phyloP scores from a whole-genome alignment of 2,113 vertebrate species.

The Eupsittula cactorum region DNA sequence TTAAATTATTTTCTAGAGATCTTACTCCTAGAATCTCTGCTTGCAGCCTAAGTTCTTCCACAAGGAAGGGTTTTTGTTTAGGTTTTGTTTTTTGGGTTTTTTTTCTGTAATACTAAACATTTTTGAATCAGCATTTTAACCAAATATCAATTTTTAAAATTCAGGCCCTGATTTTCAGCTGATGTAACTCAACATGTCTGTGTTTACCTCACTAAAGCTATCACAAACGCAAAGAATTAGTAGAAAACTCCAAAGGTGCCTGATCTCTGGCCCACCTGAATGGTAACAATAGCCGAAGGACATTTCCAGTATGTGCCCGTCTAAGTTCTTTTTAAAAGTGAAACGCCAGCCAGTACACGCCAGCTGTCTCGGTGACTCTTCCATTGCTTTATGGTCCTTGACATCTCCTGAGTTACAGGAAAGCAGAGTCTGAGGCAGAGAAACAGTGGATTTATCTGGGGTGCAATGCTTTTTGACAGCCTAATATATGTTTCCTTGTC shows the following conservation, averaged over 20 bases:
- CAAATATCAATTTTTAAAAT: background rate
- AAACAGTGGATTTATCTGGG: background rate
- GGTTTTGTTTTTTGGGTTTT: no score
- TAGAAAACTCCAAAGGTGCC: background rate
- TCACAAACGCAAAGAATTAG: background rate
- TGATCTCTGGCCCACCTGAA: background rate
- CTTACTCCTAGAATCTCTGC: background rate
- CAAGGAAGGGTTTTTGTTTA: background rate
- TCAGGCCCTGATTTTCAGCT: background rate
- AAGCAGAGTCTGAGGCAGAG: background rate
- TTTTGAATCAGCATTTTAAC: background rate
- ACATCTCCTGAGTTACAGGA: background rate
- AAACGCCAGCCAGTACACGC: rapidly evolving
- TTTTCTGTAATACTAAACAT: background rate
- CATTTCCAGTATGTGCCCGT: background rate
- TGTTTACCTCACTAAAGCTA: background rate
- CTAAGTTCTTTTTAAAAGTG: background rate
- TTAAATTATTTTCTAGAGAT: background rate
- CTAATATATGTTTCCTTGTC: background rate
- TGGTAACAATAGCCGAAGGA: background rate
- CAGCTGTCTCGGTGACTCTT: background rate
- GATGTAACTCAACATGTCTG: background rate
- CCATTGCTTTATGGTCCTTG: background rate
- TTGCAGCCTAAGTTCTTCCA: background rate
- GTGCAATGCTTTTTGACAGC: background rate